Base-by-base conservation (phyloP, 2,888 invertebrate genomes). In the Hymenopus coronatus region DNA sequence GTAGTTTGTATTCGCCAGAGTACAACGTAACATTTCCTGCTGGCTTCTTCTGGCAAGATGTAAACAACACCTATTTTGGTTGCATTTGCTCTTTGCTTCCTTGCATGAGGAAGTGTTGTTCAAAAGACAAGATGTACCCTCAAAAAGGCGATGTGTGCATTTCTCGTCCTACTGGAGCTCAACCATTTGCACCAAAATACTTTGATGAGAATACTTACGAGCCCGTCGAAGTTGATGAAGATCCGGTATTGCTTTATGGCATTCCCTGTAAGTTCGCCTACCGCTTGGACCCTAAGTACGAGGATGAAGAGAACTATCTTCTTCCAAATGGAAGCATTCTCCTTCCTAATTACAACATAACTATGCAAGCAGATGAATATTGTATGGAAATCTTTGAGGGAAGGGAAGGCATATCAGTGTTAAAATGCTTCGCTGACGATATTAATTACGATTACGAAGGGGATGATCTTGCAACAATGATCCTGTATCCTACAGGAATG, bases 61-160 rank as follows among this genome's bases (percentile, higher is more conserved):
- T 12, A 20, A 28, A 54, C 14, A 15, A 27, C 15, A 20, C 82
- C 82, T 81, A 82, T 33, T 25, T 28, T 81, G 93, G 93, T 3
- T 93, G 93, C 89, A 91, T 93, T 33, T 93, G 93, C 89, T 91
- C 92, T 28, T 81, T 93, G n/a, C 92, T 92, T 90, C 90, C 92
- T 1, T 93, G 93, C 89, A 91, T 93, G 4, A 92, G 93, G 82
- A 92, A 93, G 25, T 93, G 93, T 89, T 94, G 93, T 89, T 92
- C 92, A 0, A 88, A 88, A 40, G 81, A 20, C 1, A 81, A 81
- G 40, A 33, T 83, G 20, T 14, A 70, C 54, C 54, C 27, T 2
- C 12, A 14, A 15, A 30, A 7, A 25, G 85, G 33, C 3, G 54
- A 28, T 8, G 12, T 0, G 20, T 87, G 87, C 70, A 27, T 81